Evolutionary conservation across 2,113 vertebrate genomes (phyloP).

Genomic region (Pionites leucogaster): DNA sequence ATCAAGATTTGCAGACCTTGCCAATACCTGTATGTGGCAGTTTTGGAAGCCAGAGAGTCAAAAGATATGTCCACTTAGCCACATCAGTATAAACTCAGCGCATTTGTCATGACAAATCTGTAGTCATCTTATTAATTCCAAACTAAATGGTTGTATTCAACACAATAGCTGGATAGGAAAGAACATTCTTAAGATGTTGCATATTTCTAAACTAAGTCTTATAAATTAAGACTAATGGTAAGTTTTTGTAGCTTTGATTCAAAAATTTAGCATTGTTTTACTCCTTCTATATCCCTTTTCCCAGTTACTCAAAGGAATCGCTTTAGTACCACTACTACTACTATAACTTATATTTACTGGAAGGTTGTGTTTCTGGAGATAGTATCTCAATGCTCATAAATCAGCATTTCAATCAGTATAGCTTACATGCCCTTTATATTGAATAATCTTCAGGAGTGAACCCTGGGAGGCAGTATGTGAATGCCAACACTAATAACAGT

Average conservation of each 20-base stretch:
- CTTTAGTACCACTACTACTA: not conserved
- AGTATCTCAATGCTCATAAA: not conserved
- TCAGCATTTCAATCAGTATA: slow-evolving; percentile 12
- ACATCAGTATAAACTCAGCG: not conserved
- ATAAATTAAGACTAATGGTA: not conserved
- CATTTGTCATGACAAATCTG: not conserved
- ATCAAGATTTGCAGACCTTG: not conserved
- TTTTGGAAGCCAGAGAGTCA: not conserved
- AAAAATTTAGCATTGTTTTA: not conserved
- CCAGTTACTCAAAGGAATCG: not conserved
- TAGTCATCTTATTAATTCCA: not conserved
- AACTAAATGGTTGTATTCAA: not conserved
- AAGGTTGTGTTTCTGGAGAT: not conserved
- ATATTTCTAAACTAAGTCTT: not conserved
- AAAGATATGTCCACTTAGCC: not conserved
- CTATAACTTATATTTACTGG: not conserved
- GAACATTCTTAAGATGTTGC: not conserved
- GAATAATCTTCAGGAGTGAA: not conserved
- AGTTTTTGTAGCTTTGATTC: not conserved
- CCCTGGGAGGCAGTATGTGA: not conserved
- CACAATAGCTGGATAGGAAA: not conserved
- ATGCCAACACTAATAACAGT: not conserved
- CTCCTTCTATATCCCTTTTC: not conserved
- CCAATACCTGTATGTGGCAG: not conserved
- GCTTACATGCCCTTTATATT: not conserved